Evolutionary conservation across 64 coral and sea anemone species (phyloP).

Genomic region (Stichodactyla mertensii): DNA sequence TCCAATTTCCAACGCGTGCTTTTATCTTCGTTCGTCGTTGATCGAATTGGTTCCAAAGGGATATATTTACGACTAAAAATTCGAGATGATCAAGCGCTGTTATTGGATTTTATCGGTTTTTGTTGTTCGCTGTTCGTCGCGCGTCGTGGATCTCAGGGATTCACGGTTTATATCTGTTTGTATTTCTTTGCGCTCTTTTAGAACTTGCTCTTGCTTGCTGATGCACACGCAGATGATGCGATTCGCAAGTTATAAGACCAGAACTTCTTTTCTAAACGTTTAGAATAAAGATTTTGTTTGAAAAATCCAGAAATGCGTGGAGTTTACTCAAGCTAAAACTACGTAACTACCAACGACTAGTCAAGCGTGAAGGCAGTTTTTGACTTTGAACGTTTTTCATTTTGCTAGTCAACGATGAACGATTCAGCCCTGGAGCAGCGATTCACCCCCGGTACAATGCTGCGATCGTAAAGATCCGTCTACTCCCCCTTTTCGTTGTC

Average conservation of each 20-base stretch:
- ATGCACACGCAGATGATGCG: not conserved
- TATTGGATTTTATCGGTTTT: not conserved
- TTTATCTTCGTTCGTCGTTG: not conserved
- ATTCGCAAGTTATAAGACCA: not conserved
- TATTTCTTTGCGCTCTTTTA: conserved; percentile 14
- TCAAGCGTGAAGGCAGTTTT: not conserved
- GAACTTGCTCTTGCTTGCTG: conserved; percentile 15
- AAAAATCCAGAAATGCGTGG: conserved; percentile 4
- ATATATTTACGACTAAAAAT: not conserved
- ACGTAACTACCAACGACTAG: not conserved
- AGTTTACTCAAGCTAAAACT: not conserved
- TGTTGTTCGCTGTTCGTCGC: not conserved
- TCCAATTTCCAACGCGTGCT: not conserved
- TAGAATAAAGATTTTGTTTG: not conserved
- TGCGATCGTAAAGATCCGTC: not conserved
- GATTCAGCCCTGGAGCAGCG: not conserved
- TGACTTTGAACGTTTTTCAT: not conserved
- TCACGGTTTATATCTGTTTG: conserved; percentile 2
- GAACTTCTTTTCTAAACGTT: not conserved
- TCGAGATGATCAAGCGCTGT: not conserved
- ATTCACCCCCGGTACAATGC: not conserved
- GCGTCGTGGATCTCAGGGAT: not conserved
- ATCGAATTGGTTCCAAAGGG: not conserved
- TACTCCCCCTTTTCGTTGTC: not conserved
- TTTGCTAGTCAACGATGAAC: not conserved